Base-by-base conservation (phyloP, 2,797 vertebrate genomes). In the Cossypha caffra region DNA sequence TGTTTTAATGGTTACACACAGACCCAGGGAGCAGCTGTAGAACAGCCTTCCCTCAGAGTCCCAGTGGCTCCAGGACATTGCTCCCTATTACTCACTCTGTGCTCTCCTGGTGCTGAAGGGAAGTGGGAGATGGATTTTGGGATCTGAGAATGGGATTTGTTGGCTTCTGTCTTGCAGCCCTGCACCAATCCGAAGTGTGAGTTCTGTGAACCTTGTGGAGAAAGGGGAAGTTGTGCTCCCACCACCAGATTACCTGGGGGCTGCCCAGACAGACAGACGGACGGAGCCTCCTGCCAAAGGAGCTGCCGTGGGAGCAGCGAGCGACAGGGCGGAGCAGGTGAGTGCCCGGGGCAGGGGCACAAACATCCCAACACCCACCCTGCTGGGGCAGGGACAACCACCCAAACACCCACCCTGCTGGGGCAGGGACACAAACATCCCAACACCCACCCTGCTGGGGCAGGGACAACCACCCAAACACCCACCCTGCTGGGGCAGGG, bases 191-290 rank as follows among this genome's bases (percentile, higher is more conserved):
- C 98, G 98, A 43, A 98, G 98, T 37, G 86, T 98, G 26, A 99
- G 99, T 38, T 98, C 98, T 4, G 97, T 96, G 94, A 98, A 99
- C 88, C 95, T 99, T 54, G 95, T 97, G 6, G 98, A 99, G 90
- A 98, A 98, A 4, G 98, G 98, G 82, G 93, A 96, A 0, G 97
- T 99, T 55, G 92, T 98, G 84, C 98, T 99, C 83, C 99, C 99
- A 0, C 99, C 99, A 0, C 98, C 99, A 2, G 99, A 99, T 97
- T 99, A 99, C 93, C 94, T 98, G 80, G 98, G 99, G 28, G 76
- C 97, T 45, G 19, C 80, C 11, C 92, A 97, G 71, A 62, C 97
- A 13, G 96, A 96, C 13, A 88, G 48, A 64, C 95, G 48, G 86
- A 42, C 2, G 5, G 97, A 96, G 12, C 10, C 62, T 33, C 11